phyloP scores from a whole-genome alignment of 2,797 vertebrate genomes.

The Syndactyla subalaris region DNA sequence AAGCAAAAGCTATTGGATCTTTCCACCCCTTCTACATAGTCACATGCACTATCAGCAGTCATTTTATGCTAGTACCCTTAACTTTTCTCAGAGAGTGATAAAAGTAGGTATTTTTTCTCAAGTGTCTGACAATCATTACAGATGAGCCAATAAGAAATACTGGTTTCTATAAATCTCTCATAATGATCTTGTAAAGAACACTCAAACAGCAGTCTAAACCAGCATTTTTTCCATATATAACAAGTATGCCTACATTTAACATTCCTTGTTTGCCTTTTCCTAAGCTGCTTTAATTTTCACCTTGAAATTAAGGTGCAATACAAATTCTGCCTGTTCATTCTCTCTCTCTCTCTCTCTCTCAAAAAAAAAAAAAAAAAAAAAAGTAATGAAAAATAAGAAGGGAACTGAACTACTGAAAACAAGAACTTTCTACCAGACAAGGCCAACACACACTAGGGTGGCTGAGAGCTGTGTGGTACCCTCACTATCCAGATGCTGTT shows the following conservation, averaged over 20 bases:
- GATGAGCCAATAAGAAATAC: background rate
- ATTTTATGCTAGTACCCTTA: background rate
- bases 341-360: too few species aligned
- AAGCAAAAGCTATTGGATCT: background rate
- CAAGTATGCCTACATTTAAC: background rate
- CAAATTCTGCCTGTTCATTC: background rate
- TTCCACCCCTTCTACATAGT: background rate
- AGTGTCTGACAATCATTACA: background rate
- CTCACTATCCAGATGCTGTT: too few species aligned
- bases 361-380: background rate
- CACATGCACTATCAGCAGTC: background rate
- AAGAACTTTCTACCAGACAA: rapidly evolving
- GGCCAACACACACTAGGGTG: rapidly evolving
- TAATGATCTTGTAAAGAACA: background rate
- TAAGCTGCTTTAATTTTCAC: background rate
- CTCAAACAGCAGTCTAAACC: background rate
- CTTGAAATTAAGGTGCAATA: background rate
- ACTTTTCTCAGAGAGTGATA: background rate
- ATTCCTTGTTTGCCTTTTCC: background rate
- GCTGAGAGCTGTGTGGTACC: background rate
- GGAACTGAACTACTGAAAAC: background rate
- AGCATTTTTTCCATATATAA: background rate
- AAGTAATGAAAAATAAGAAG: background rate
- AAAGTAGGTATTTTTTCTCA: background rate
- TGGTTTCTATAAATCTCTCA: background rate